These are phyloP conservation scores for Bombus confusus DNA, from an alignment of 1,140 invertebrate species.

Conservation along the genomic window DNA sequence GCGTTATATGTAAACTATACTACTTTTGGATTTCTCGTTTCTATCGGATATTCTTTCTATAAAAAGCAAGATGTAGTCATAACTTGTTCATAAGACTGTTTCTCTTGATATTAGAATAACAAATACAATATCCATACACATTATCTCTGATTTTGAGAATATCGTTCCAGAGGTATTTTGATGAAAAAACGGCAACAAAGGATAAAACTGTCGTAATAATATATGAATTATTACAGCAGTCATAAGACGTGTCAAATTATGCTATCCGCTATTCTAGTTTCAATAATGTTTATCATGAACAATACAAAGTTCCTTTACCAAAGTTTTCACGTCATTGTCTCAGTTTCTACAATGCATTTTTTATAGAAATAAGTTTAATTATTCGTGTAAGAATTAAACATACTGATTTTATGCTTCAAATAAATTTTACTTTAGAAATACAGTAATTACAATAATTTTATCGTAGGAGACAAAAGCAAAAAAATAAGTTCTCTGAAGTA, in stretches of 20 bases:
- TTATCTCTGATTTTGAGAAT: slow-evolving; percentile 24
- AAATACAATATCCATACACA: background rate
- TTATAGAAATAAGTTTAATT: slow-evolving; percentile 28
- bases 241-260: slow-evolving; percentile 13
- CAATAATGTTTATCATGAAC: slow-evolving; percentile 34
- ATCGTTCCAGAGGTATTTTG: background rate
- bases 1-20: background rate
- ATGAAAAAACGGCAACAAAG: background rate
- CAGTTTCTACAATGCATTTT: slow-evolving; percentile 32
- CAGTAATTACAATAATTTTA: background rate
- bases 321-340: slow-evolving; percentile 40
- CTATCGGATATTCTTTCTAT: slow-evolving; percentile 35
- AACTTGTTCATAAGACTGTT: slow-evolving; percentile 61
- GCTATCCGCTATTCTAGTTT: slow-evolving; percentile 17
- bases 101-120: slow-evolving; percentile 27
- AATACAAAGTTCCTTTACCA: slow-evolving; percentile 56
- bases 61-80: slow-evolving; percentile 27
- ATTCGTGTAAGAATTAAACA: background rate
- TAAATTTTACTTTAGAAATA: background rate
- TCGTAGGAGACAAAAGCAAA: background rate
- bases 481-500: slow-evolving; percentile 30
- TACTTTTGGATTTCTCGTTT: slow-evolving; percentile 53
- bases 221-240: slow-evolving; percentile 37
- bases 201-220: slow-evolving; percentile 18
- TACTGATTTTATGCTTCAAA: background rate